These are phyloP conservation scores for Zapornia atra DNA, from an alignment of 2,113 vertebrate genomes.

Conservation along the genomic window DNA sequence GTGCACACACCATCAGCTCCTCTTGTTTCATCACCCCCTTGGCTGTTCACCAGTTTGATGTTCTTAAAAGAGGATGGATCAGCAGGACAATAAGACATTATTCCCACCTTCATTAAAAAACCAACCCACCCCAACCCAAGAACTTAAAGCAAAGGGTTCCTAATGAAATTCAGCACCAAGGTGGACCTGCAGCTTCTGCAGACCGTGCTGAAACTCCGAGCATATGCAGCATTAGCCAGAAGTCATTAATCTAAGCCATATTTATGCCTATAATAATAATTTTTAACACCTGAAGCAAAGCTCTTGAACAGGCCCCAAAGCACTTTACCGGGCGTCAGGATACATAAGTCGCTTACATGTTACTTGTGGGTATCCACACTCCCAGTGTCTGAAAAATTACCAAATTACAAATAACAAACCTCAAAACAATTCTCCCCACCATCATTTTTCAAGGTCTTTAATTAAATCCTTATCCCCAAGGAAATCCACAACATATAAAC, in stretches of 20 bases:
- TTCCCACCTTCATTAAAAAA: not conserved
- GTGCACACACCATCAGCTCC: accelerated
- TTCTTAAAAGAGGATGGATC: not conserved
- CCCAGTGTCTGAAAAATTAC: not conserved
- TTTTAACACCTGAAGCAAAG: not conserved
- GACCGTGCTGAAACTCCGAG: not conserved
- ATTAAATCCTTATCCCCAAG: not conserved
- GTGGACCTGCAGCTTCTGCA: not conserved
- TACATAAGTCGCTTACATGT: accelerated
- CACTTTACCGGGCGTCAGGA: not conserved
- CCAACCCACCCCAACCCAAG: not conserved
- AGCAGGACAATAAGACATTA: not conserved
- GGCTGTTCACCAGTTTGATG: no score
- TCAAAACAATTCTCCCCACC: not conserved
- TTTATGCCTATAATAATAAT: not conserved
- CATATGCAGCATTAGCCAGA: not conserved
- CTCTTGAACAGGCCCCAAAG: not conserved
- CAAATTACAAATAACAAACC: not conserved
- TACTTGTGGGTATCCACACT: accelerated
- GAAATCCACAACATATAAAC: not conserved
- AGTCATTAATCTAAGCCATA: not conserved
- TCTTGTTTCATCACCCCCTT: not conserved
- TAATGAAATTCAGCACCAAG: not conserved
- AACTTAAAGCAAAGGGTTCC: not conserved
- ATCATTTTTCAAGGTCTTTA: not conserved